Evolutionary conservation across 2,113 vertebrate genomes (phyloP), one percentile per base, ranked within the genome.

Genomic region (Stercorarius parasiticus): DNA sequence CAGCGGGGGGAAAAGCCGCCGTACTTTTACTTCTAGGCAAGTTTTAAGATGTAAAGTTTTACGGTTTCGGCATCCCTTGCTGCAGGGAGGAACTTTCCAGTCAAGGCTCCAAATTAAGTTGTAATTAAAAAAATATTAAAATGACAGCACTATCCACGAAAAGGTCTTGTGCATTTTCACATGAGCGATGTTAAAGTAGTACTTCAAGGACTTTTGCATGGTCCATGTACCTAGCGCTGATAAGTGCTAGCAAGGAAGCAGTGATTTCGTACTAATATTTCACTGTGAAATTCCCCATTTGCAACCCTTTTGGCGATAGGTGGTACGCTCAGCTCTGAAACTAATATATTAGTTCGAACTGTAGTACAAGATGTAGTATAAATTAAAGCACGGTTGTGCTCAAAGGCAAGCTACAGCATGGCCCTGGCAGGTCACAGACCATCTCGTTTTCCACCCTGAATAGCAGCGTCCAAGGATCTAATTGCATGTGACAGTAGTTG

Each of bases 281-380:
- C 53, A 53, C 38, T 29, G 79, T 83, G 74, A 96, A 95, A 91
- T 95, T 59, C 76, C 20, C 27, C 25, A 74, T 81, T 86, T 81
- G 89, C 22, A 62, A 22, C 0, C 18, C 47, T 77, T 83, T 76
- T 79, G 81, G 80, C 73, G 85, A 62, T 45, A 72, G 61, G 70
- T 70, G 34, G 64, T 85, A 64, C 0, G 1, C 56, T 76, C 34
- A 43, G 34, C 79, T 93, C 82, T 92, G 87, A 86, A 90, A 83
- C 32, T n/a, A 92, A 91, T 45, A 27, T 34, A 22, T 13, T 55
- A 43, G 22, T 49, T 78, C 3, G 9, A 76, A 82, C 29, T 43
- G 43, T 18, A 49, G 53, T 34, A 36, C 49, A 83, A 53, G 73
- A 30, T 3, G 10, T 9, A 45, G 15, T 38, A 71, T 27, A 59